These are phyloP conservation scores for Orchesella cincta DNA, from an alignment of 1,140 invertebrate species.

Conservation along the genomic window DNA sequence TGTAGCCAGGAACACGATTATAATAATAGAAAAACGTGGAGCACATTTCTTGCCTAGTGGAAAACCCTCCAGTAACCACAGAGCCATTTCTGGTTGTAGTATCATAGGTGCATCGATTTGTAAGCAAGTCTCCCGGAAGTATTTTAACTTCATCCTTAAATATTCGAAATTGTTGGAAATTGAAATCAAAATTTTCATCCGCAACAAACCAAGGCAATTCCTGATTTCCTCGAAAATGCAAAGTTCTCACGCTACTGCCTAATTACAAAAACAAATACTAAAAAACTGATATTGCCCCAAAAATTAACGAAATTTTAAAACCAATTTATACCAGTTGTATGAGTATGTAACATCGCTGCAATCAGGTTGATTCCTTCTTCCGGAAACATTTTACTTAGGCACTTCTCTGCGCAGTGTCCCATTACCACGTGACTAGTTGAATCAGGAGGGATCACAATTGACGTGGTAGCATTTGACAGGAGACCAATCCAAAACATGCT, in stretches of 20 bases:
- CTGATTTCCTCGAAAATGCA: neutral
- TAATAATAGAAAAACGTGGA: conserved; percentile 71
- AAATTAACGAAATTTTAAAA: too few species aligned
- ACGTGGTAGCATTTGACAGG: neutral
- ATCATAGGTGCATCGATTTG: conserved; percentile 15
- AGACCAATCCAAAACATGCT: neutral
- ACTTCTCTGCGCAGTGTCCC: neutral
- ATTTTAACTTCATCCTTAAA: neutral
- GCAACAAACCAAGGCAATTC: neutral
- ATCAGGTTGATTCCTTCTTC: neutral
- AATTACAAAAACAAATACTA: too few species aligned
- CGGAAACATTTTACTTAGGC: neutral
- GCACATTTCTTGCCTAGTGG: conserved; percentile 72
- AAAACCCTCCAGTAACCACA: conserved; percentile 68
- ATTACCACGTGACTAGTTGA: neutral
- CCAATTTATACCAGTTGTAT: neutral
- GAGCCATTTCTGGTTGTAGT: neutral
- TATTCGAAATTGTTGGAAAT: neutral
- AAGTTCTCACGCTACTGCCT: neutral
- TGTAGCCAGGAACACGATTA: conserved; percentile 55
- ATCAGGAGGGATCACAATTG: too few species aligned
- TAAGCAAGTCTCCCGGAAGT: neutral
- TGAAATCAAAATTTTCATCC: neutral
- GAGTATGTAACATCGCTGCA: neutral
- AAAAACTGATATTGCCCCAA: too few species aligned